phyloP scores from a whole-genome alignment of 2,113 vertebrate species.

The Elgaria multicarinata region DNA sequence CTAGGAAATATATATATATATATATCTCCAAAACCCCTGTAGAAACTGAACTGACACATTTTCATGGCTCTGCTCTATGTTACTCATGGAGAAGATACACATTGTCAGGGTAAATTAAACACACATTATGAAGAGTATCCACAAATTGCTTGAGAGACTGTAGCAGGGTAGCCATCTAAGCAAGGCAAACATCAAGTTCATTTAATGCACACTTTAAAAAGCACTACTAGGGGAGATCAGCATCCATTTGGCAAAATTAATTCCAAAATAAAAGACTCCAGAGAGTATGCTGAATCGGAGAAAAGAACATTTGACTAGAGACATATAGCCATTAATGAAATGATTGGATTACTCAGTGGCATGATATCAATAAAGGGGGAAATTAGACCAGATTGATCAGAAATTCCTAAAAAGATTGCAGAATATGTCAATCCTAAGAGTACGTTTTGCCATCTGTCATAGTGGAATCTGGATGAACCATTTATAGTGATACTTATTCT shows the following conservation, averaged over 20 bases:
- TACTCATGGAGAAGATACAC: background rate
- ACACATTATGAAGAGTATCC: background rate
- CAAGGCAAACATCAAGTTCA: background rate
- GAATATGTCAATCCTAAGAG: background rate
- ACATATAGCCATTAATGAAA: background rate
- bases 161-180: background rate
- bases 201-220: background rate
- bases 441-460: accelerated
- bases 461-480: accelerated
- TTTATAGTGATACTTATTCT: background rate
- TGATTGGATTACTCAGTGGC: slow-evolving; percentile 6
- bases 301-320: background rate
- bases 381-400: background rate
- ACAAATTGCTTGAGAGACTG: background rate
- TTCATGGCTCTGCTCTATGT: background rate
- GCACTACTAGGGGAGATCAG: background rate
- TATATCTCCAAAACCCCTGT: background rate
- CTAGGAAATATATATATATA: too few relatives aligned
- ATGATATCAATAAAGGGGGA: background rate
- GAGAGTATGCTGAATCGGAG: slow-evolving; percentile 8
- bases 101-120: background rate
- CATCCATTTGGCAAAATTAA: slow-evolving; percentile 20
- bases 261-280: background rate
- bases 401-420: background rate
- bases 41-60: background rate